Evolutionary conservation across 2,888 invertebrate species (phyloP).

Genomic region (Nomada ferruginata): DNA sequence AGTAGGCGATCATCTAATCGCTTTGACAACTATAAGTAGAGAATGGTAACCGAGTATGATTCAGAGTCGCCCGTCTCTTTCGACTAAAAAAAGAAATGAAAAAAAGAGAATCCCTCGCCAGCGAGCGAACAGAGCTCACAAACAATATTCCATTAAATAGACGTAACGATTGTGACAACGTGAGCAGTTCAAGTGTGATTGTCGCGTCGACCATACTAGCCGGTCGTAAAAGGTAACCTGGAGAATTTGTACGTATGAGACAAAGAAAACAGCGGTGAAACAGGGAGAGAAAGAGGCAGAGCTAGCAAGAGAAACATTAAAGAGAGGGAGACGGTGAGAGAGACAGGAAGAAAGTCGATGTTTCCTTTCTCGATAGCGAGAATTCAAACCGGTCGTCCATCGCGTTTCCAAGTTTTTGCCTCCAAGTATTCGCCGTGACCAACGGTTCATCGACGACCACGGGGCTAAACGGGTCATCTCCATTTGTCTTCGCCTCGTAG

Average conservation of each 20-base stretch:
- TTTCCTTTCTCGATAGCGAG: conserved; percentile 73
- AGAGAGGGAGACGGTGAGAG: conserved; percentile 39
- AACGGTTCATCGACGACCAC: conserved; percentile 68
- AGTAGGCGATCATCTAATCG: conserved; percentile 24
- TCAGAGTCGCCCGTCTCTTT: neutral
- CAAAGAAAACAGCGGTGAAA: conserved; percentile 25
- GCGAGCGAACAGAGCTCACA: neutral
- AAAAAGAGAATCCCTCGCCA: neutral
- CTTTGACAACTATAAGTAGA: neutral
- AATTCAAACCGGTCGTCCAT: conserved; percentile 76
- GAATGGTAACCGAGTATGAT: neutral
- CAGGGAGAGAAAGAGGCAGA: neutral
- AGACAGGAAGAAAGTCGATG: conserved; percentile 64
- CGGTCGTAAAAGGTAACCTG: conserved; percentile 39
- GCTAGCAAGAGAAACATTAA: neutral
- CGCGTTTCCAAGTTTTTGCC: conserved; percentile 72
- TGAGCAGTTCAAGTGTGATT: neutral
- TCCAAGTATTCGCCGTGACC: conserved; percentile 37
- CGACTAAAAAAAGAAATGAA: neutral
- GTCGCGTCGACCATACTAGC: conserved; percentile 7
- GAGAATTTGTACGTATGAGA: conserved; percentile 29
- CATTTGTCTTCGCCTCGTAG: conserved; percentile 36
- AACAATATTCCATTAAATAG: conserved; percentile 9
- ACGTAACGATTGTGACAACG: conserved; percentile 4
- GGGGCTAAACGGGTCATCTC: conserved; percentile 70